Base-by-base conservation (phyloP, 2,797 vertebrate species). In the Lycodopsis pacificus region DNA sequence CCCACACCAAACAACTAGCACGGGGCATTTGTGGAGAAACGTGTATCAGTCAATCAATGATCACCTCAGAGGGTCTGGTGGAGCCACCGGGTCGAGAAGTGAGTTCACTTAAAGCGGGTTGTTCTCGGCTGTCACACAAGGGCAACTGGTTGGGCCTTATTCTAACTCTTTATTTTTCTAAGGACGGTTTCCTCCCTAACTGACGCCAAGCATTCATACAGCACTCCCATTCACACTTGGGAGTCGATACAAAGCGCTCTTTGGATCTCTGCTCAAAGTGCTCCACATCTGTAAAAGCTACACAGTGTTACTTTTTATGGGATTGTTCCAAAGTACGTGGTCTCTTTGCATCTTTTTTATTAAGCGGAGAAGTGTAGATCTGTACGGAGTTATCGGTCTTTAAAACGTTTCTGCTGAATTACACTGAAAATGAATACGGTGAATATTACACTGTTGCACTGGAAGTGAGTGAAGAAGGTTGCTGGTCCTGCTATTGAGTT, bases 101-200 rank as follows among this genome's bases (percentile, higher is more conserved):
- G 38, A 32, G 54, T 6, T 72, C 19, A 15, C 6, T 42, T 44
- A 3, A 20, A 59, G 19, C 14, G 11, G 20, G n/a, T 32, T 49
- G 32, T 57, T 64, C 10, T 11, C 2, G 54, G 7, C 44, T 59
- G 32, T 34, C 27, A 32, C 42, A 59, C 38, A 73, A 34, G 54
- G 15, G 65, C 44, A 54, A 38, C 17, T 1, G 17, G 14, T 66
- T 68, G 40, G 58, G 8, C 17, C 36, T 73, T 17, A 20, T 59
- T 56, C 34, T 20, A 30, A 51, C 20, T 48, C n/a, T 71, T 44
- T 73, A 17, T 76, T 53, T 70, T 25, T 17, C 9, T 1, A 64
- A 12, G 61, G 49, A 13, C 17, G 7, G 36, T 49, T 65, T 54
- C 5, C 8, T 53, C 2, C 17, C 8, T 19, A 34, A 4, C 1